Evolutionary conservation across 2,797 vertebrate genomes (phyloP).

Genomic region (Acanthurus leucopareius): DNA sequence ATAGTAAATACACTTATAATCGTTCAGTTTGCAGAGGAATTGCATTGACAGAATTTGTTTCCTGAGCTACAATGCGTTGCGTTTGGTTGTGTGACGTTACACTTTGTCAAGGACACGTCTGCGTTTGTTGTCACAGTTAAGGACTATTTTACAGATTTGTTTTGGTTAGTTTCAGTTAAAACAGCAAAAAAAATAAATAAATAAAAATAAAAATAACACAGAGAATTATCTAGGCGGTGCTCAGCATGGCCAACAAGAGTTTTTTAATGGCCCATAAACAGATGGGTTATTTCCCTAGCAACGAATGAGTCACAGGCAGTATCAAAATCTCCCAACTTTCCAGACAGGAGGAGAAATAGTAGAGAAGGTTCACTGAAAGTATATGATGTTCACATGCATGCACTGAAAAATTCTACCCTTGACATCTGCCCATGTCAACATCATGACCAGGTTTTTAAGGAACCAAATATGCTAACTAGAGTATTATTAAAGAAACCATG

Average conservation of each 20-base stretch:
- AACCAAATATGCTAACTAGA: no score
- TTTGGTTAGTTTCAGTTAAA: no score
- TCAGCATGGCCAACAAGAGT: neutral
- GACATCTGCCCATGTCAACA: no score
- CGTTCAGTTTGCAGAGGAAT: rapidly evolving
- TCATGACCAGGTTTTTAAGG: no score
- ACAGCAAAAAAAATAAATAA: no score
- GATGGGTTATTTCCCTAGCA: neutral
- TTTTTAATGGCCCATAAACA: neutral
- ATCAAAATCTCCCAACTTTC: neutral
- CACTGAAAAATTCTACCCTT: no score
- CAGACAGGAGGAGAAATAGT: no score
- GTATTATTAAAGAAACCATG: no score
- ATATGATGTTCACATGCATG: no score
- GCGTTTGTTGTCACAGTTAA: neutral
- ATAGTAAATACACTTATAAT: neutral
- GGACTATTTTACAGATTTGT: neutral
- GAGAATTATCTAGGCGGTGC: no score
- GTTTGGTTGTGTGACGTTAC: neutral
- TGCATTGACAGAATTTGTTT: neutral
- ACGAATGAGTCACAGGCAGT: neutral
- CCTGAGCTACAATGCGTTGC: neutral
- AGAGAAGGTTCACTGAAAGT: no score
- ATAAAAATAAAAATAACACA: neutral
- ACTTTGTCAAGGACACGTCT: slow-evolving; percentile 1